Conservation (phyloP, 2,888 invertebrate species). For the Choreutis nemorana region DNA sequence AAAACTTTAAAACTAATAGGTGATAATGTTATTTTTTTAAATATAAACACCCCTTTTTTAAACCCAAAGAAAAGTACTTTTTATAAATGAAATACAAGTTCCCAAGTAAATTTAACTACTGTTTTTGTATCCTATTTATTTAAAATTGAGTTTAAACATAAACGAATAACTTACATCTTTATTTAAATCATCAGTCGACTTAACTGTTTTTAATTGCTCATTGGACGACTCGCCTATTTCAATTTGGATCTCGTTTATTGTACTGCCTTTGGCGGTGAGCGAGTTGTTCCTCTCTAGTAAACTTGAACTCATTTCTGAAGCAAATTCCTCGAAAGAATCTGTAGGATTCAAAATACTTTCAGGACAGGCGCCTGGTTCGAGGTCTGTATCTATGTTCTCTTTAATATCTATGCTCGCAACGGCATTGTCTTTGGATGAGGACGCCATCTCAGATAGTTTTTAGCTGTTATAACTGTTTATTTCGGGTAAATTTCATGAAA, state of each 20-base stretch:
- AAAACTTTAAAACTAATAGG: constrained; percentile 3
- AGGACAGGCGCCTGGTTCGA: constrained; percentile 52
- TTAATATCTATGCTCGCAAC: constrained; percentile 17
- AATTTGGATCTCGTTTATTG: constrained; percentile 67
- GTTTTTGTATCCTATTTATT: too few species aligned
- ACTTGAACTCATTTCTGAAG: constrained; percentile 70
- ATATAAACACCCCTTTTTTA: constrained; percentile 1
- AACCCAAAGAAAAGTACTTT: constrained; percentile 8
- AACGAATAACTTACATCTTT: constrained; percentile 36
- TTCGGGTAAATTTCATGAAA: too few species aligned
- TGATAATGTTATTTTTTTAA: background rate
- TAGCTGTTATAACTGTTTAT: too few species aligned
- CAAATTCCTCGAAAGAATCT: constrained; percentile 75
- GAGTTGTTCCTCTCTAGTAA: constrained; percentile 64
- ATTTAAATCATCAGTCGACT: constrained; percentile 47
- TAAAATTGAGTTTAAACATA: too few species aligned
- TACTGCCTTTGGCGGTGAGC: constrained; percentile 62
- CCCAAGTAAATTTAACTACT: too few species aligned
- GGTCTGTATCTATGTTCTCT: constrained; percentile 27
- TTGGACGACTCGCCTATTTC: constrained; percentile 47
- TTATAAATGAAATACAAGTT: too few species aligned
- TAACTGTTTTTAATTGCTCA: constrained; percentile 27
- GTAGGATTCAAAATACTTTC: constrained; percentile 77
- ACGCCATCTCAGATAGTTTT: too few species aligned
- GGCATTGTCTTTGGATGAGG: constrained; percentile 38